Percentiles rank a stretch among this genome's conserved stretches.
Evolutionary conservation across 2,797 vertebrate species (phyloP).

Genomic region (Scomberomorus guttatus): DNA sequence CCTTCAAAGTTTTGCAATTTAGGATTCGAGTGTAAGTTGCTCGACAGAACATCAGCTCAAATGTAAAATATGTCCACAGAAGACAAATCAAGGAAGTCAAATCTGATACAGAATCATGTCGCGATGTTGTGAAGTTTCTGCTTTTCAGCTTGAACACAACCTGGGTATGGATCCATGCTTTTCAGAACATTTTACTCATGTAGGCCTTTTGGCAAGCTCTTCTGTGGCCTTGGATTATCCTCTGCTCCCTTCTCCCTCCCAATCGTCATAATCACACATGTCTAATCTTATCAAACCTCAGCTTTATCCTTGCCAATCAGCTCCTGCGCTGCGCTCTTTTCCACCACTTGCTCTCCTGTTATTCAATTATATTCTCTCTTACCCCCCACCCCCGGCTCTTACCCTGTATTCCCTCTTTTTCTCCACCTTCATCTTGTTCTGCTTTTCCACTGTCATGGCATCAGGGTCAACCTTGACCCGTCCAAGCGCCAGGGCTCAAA

Average conservation of each 20-base stretch:
- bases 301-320: constrained; percentile 83
- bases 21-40: not conserved
- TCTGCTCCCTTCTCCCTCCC: constrained; percentile 63
- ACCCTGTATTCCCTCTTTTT: constrained; percentile 64
- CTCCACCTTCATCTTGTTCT: constrained; percentile 74
- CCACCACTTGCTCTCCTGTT: constrained; percentile 72
- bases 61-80: not conserved
- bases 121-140: constrained; percentile 13
- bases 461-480: constrained; percentile 98
- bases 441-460: constrained; percentile 69
- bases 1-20: not conserved
- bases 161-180: constrained; percentile 57
- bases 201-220: constrained; percentile 65
- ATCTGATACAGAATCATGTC: not conserved
- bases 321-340: constrained; percentile 75
- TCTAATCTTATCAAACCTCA: constrained; percentile 85
- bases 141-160: constrained; percentile 39
- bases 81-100: not conserved
- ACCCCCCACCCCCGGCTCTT: constrained; percentile 44
- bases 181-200: constrained; percentile 59
- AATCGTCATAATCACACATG: constrained; percentile 80
- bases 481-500: constrained; percentile 98
- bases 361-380: constrained; percentile 73
- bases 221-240: constrained; percentile 76
- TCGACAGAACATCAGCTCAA: not conserved